These are phyloP conservation scores for Epicauta chinensis DNA, from an alignment of 1,140 invertebrate species.

Conservation along the genomic window DNA sequence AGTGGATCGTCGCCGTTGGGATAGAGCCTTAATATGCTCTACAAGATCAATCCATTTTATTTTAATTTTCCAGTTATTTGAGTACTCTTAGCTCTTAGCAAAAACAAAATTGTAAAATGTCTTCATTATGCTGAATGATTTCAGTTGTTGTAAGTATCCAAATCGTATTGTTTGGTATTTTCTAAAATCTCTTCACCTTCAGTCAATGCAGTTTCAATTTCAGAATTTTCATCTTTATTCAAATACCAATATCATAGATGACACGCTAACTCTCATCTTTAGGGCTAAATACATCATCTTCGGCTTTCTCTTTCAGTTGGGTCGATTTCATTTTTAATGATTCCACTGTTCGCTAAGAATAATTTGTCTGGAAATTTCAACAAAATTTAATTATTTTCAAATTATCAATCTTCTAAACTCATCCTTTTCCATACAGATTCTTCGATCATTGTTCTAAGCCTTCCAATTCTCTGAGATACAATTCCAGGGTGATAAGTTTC, in stretches of 20 bases:
- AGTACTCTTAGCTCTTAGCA: too few relatives aligned
- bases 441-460: constrained; percentile 51
- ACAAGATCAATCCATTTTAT: too few relatives aligned
- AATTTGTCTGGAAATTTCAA: constrained; percentile 32
- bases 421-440: constrained; percentile 51
- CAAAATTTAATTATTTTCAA: constrained; percentile 27
- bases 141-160: too few relatives aligned
- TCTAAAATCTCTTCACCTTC: constrained; percentile 66
- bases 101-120: too few relatives aligned
- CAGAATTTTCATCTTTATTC: constrained; percentile 58
- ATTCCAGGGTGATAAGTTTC: constrained; percentile 49
- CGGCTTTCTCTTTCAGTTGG: constrained; percentile 50
- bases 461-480: constrained; percentile 47
- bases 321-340: constrained; percentile 49
- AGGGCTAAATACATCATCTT: constrained; percentile 47
- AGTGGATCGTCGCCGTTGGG: too few relatives aligned
- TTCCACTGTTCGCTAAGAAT: constrained; percentile 44
- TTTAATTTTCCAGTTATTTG: too few relatives aligned
- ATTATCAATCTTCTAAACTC: too few relatives aligned
- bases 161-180: constrained; percentile 56
- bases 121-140: too few relatives aligned
- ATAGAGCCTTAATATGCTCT: too few relatives aligned
- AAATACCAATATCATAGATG: constrained; percentile 59
- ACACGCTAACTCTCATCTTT: constrained; percentile 49
- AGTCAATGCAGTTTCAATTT: constrained; percentile 67